These are phyloP conservation scores for Notodonta ziczac DNA, from an alignment of 2,888 invertebrate species.

Conservation along the genomic window DNA sequence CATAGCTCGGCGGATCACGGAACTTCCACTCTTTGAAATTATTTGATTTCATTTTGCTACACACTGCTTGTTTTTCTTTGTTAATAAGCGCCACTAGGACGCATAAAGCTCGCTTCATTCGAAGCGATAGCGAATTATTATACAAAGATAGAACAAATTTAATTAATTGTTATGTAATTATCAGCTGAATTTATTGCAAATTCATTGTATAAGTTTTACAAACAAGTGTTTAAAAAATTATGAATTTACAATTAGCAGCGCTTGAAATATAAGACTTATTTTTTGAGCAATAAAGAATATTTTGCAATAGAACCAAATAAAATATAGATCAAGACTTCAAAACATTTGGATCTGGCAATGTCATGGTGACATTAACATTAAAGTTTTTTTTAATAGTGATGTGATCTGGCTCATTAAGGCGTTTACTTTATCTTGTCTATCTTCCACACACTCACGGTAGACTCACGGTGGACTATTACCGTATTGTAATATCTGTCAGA, in stretches of 20 bases:
- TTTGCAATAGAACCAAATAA: not conserved
- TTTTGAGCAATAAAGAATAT: not conserved
- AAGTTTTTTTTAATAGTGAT: slow-evolving; percentile 7
- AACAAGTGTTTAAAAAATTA: not conserved
- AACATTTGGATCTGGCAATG: not conserved
- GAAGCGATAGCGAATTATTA: slow-evolving; percentile 14
- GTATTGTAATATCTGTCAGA: too few species aligned
- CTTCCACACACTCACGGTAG: too few species aligned
- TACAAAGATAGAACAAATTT: not conserved
- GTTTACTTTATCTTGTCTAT: too few species aligned
- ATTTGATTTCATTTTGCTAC: slow-evolving; percentile 49
- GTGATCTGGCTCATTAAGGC: not conserved
- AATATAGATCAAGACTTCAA: too few species aligned
- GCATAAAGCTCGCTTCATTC: slow-evolving; percentile 63
- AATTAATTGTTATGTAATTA: not conserved
- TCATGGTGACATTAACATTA: slow-evolving; percentile 4
- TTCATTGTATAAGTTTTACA: not conserved
- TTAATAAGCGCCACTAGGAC: slow-evolving; percentile 52
- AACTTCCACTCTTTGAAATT: slow-evolving; percentile 77
- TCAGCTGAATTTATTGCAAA: not conserved
- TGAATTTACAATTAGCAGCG: not conserved
- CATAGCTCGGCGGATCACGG: slow-evolving; percentile 64
- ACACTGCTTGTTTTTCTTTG: slow-evolving; percentile 42
- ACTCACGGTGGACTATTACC: too few species aligned
- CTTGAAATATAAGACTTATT: not conserved